Percentiles rank a stretch among this genome's conserved stretches.
phyloP scores from a whole-genome alignment of 1,140 invertebrate genomes.

The Hycleus cichorii region DNA sequence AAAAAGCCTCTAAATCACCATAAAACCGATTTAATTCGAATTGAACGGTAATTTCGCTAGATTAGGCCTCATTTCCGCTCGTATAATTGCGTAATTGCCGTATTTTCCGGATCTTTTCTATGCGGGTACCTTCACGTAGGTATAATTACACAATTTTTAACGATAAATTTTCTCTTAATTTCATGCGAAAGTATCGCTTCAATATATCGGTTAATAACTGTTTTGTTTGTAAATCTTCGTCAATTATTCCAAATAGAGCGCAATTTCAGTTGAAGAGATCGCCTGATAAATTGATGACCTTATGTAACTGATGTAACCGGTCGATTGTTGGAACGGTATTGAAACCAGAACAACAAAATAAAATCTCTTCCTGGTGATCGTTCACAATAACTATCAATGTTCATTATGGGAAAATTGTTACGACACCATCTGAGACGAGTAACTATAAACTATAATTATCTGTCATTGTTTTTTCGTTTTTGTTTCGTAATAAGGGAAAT shows the following conservation, averaged over 20 bases:
- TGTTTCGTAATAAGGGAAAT: not conserved
- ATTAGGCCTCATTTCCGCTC: too few relatives aligned
- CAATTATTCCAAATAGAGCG: not conserved
- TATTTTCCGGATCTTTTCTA: not conserved
- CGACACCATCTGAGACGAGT: constrained; percentile 3
- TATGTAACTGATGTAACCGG: constrained; percentile 6
- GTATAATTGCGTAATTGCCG: too few relatives aligned
- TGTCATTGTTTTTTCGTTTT: not conserved
- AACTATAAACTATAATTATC: not conserved
- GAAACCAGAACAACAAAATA: constrained; percentile 8
- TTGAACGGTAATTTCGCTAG: not conserved
- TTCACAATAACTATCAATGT: constrained; percentile 5
- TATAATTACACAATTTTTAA: constrained; percentile 1
- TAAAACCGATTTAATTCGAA: not conserved
- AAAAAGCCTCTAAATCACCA: not conserved
- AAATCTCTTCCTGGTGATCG: constrained; percentile 8
- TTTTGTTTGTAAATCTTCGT: not conserved
- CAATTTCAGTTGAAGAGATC: not conserved
- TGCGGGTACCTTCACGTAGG: constrained; percentile 4
- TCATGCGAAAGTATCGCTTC: not conserved
- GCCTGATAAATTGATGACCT: too few relatives aligned
- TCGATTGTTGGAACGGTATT: constrained; percentile 8
- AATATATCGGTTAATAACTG: not conserved
- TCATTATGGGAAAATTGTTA: constrained; percentile 7
- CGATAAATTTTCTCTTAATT: not conserved